A percentile compares a stretch with the other conserved stretches of the same genome.
Evolutionary conservation across 2,797 vertebrate genomes (phyloP).

Genomic region (Manis javanica): DNA sequence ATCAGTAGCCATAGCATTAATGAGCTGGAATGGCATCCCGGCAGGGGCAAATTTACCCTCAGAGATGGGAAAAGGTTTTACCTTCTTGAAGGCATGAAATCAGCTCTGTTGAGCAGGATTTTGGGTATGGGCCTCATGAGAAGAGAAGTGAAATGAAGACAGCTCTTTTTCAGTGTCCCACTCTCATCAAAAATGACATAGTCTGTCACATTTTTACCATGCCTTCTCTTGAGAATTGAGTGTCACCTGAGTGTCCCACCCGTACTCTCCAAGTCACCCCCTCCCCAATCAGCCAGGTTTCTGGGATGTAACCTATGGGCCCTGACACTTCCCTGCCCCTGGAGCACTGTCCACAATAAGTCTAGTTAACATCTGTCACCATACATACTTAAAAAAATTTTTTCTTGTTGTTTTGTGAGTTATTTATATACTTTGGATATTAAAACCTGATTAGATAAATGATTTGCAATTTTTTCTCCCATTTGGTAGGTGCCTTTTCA

Average conservation of each 20-base stretch:
- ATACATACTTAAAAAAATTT: not conserved
- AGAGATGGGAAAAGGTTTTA: not conserved
- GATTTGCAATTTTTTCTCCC: not conserved
- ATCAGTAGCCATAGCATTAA: not conserved
- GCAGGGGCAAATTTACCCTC: not conserved
- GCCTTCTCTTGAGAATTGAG: not conserved
- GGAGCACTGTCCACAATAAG: not conserved
- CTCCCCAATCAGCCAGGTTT: not conserved
- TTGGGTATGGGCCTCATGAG: not conserved
- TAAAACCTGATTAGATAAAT: not conserved
- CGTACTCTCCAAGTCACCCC: not conserved
- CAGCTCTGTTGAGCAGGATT: not conserved
- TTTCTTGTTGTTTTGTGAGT: not conserved
- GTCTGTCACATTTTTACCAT: not conserved
- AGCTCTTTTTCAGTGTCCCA: not conserved
- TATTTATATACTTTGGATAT: not conserved
- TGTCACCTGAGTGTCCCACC: not conserved
- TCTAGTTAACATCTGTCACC: not conserved
- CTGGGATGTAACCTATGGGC: no score
- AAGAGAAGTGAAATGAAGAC: not conserved
- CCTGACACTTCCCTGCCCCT: not conserved
- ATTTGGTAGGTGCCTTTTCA: not conserved
- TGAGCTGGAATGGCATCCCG: not conserved
- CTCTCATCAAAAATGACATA: not conserved
- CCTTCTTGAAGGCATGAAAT: not conserved